Base-by-base conservation (phyloP, 2,113 vertebrate genomes). In the Megalops atlanticus region DNA sequence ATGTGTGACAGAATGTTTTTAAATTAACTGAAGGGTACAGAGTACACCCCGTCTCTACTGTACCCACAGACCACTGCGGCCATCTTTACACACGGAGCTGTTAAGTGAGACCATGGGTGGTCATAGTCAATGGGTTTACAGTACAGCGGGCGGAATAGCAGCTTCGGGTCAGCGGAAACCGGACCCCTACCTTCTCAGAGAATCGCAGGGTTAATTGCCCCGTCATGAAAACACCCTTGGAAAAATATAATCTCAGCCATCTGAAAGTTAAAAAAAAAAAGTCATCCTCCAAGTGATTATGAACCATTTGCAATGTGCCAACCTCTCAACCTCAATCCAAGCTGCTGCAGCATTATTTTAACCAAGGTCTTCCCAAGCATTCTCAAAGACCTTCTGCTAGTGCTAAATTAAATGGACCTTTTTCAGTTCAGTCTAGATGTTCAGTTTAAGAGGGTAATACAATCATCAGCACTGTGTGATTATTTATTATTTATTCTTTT, bases 391-490 rank as follows among this genome's bases (percentile, higher is more conserved):
- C 80, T 89, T 89, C 86, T 4, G 52, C 90, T 83, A 92, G 91
- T 87, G 84, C 82, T 86, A 86, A 77, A 91, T 89, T 88, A 89
- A 86, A 54, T 84, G 82, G 80, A 88, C 81, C 82, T 84, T 82
- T 74, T 84, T 80, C 83, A 54, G 82, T 83, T 71, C 58, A 76
- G 73, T 92, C 87, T 82, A 85, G 82, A 89, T 91, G 86, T 89
- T 35, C 91, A 86, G 88, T 93, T 95, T 93, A 91, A 92, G 92
- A 87, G 89, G 86, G 24, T 24, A 52, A n/a, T n/a, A n/a, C n/a
- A n/a, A 71, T 77, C 82, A 86, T 91, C 41, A 87, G 83, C 86
- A 86, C 81, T 78, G 84, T 85, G 41, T 77, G 77, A 82, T 78
- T 72, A 49, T 70, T 49, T n/a, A 74, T 15, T 38, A n/a, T n/a